Percentiles rank a stretch among this genome's conserved stretches.
Conservation (phyloP, 1,140 invertebrate species). For the Holotrichia oblita region DNA sequence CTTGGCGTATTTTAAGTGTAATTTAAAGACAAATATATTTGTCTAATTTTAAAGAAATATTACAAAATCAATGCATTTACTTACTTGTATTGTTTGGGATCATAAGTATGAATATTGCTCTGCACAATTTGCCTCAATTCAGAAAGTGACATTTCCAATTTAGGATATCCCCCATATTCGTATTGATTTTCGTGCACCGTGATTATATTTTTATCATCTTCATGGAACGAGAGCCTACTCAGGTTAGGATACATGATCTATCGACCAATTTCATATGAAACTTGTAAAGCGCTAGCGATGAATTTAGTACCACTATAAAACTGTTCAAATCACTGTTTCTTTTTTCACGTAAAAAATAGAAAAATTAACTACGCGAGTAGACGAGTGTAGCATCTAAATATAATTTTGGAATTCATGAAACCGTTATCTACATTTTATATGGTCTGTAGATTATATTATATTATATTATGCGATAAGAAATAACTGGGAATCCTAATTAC, state of each 20-base stretch:
- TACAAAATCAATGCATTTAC: not conserved
- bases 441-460: not conserved
- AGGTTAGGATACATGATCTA: not conserved
- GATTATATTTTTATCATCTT: not conserved
- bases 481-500: not conserved
- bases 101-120: not conserved
- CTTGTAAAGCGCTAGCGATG: too few species aligned
- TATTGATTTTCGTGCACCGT: not conserved
- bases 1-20: too few species aligned
- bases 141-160: not conserved
- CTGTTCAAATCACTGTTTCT: not conserved
- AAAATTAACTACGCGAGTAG: not conserved
- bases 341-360: not conserved
- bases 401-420: not conserved
- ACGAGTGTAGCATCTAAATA: not conserved
- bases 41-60: too few species aligned
- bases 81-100: constrained; percentile 20
- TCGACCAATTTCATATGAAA: not conserved
- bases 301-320: too few species aligned
- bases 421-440: not conserved
- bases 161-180: not conserved
- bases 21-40: too few species aligned
- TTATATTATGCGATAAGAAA: not conserved
- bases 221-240: not conserved
- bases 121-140: not conserved